Conservation (phyloP, 2,797 vertebrate genomes). For the Phyllotis vaccarum region DNA sequence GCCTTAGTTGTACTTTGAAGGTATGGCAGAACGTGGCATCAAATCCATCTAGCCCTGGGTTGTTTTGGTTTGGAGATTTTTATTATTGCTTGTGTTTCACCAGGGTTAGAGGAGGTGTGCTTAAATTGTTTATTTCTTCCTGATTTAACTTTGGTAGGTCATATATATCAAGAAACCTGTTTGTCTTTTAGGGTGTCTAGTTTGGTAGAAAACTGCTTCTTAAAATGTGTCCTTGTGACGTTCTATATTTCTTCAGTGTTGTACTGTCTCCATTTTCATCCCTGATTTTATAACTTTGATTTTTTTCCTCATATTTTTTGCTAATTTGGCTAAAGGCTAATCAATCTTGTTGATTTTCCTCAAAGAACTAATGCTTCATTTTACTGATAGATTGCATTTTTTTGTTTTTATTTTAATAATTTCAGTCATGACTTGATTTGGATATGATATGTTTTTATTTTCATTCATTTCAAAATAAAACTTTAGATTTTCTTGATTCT, state of each 20-base stretch:
- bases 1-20: not conserved
- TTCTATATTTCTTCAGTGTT: not conserved
- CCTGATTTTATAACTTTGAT: not conserved
- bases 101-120: not conserved
- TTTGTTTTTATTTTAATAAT: not conserved
- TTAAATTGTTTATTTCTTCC: not conserved
- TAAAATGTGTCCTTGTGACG: not conserved
- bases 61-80: not conserved
- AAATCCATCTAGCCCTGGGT: not conserved
- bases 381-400: not conserved
- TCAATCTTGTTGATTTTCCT: not conserved
- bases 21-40: not conserved
- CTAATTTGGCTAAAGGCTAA: not conserved
- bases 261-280: not conserved
- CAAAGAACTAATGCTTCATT: not conserved
- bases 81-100: not conserved
- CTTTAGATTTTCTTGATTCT: not conserved
- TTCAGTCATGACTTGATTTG: not conserved
- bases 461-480: not conserved
- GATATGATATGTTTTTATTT: not conserved
- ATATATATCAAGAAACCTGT: not conserved
- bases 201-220: not conserved
- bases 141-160: not conserved
- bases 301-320: not conserved
- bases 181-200: not conserved